A percentile compares a stretch with the other conserved stretches of the same genome.
Conservation (phyloP, 2,888 invertebrate genomes). For the Ennomos quercinarius region DNA sequence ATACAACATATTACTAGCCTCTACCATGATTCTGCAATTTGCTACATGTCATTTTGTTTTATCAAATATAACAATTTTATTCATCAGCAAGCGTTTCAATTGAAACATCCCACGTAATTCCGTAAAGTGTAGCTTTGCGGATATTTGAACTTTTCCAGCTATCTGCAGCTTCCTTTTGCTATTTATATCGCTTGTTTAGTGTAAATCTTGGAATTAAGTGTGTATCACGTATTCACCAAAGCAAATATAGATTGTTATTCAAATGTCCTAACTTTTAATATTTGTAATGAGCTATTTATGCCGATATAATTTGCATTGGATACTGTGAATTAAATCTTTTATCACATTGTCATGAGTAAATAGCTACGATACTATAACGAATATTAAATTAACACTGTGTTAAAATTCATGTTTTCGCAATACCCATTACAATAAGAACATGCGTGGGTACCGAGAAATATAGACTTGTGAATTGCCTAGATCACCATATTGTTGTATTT, state of each 20-base stretch:
- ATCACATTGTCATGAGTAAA: slow-evolving; percentile 15
- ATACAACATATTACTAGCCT: too few species aligned
- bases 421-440: slow-evolving; percentile 17
- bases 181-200: too few species aligned
- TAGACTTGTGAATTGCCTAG: slow-evolving; percentile 19
- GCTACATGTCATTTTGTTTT: background rate
- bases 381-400: slow-evolving; percentile 35
- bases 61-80: slow-evolving; percentile 8
- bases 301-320: background rate
- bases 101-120: slow-evolving; percentile 6
- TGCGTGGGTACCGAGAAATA: slow-evolving; percentile 13
- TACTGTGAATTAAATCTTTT: slow-evolving; percentile 18
- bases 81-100: slow-evolving; percentile 10
- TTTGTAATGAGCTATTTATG: slow-evolving; percentile 26
- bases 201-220: background rate
- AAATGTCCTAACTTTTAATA: slow-evolving; percentile 19
- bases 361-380: slow-evolving; percentile 1
- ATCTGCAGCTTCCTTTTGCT: too few species aligned
- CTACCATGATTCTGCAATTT: slow-evolving; percentile 1
- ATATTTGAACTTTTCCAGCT: too few species aligned
- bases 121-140: background rate
- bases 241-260: slow-evolving; percentile 21
- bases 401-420: slow-evolving; percentile 28
- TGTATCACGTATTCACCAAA: background rate
- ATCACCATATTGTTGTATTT: slow-evolving; percentile 13